Base-by-base conservation (phyloP, 2,888 invertebrate species). In the Falcaria lacertinaria region DNA sequence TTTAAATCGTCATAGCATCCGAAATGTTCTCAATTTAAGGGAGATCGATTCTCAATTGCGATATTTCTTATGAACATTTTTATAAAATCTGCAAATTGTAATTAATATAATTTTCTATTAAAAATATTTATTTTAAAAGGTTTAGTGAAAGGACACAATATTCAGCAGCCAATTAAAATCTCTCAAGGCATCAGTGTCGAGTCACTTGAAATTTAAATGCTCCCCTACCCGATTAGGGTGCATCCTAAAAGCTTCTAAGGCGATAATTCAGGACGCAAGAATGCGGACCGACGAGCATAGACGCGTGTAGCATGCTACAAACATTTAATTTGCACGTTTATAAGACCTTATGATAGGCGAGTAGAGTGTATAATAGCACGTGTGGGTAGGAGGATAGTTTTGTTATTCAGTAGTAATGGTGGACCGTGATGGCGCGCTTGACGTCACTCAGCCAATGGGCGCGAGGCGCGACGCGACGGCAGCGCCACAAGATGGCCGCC, bases 401-500 rank as follows among this genome's bases (percentile, higher is more conserved):
- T 72, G 80, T 69, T 52, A 58, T 63, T 64, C 60, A 54, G 61
- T 70, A 79, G 85, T 76, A 81, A 84, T 85, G 86, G 86, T 73
- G 73, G 80, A 77, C 77, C 76, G 85, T 82, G 82, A 87, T 86
- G 85, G 84, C 82, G 84, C 69, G 75, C 60, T 76, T 86, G 88
- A 88, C 87, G 88, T 87, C 87, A 88, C 73, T 82, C 82, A 67
- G 63, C 88, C 88, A 88, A 88, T 88, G 80, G 83, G 84, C 81
- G 76, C 65, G 60, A 54, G 62, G 72, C 55, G 68, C 72, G 62
- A 63, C 69, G 80, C 86, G 87, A 87, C 75, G 66, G 74, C 74
- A 86, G 87, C 88, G 88, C 86, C 87, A 84, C 88, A 87, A 89
- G 69, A 89, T 88, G 89, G 88, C 89, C 71, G 84, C 85, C 86